These are phyloP conservation scores for Rhagonycha fulva DNA, from an alignment of 2,888 invertebrate genomes.

Conservation along the genomic window DNA sequence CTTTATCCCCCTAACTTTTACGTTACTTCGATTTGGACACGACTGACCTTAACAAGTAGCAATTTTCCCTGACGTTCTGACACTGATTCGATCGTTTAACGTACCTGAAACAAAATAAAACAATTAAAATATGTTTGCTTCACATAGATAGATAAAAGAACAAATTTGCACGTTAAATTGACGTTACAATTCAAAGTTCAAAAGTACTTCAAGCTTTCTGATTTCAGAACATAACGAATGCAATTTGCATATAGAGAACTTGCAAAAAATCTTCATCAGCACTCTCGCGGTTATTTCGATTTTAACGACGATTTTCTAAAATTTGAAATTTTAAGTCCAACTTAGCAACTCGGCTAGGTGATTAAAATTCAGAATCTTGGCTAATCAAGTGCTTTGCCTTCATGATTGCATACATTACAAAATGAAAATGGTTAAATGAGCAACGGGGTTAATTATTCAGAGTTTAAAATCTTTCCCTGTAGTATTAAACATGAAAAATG, in stretches of 20 bases:
- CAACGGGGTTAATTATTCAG: neutral
- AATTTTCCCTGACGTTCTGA: neutral
- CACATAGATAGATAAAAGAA: neutral
- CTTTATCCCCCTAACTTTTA: conserved; percentile 3
- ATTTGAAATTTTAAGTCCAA: neutral
- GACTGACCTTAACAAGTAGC: neutral
- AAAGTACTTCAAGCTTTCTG: conserved; percentile 19
- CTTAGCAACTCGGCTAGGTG: neutral
- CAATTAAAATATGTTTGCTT: neutral
- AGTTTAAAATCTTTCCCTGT: neutral
- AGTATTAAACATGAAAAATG: neutral
- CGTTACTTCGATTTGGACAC: neutral
- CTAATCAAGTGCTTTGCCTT: neutral
- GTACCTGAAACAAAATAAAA: conserved; percentile 1
- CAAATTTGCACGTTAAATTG: conserved; percentile 1
- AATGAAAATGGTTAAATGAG: neutral
- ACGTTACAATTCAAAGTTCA: conserved; percentile 6
- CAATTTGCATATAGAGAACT: conserved; percentile 27
- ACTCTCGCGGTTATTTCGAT: neutral
- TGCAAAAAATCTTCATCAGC: conserved; percentile 14
- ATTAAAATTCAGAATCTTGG: neutral
- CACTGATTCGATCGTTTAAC: neutral
- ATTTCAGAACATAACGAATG: conserved; percentile 25
- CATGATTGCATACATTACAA: neutral
- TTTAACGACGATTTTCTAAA: neutral